phyloP scores from a whole-genome alignment of 2,797 vertebrate species.

The Malacoctenus gilli region DNA sequence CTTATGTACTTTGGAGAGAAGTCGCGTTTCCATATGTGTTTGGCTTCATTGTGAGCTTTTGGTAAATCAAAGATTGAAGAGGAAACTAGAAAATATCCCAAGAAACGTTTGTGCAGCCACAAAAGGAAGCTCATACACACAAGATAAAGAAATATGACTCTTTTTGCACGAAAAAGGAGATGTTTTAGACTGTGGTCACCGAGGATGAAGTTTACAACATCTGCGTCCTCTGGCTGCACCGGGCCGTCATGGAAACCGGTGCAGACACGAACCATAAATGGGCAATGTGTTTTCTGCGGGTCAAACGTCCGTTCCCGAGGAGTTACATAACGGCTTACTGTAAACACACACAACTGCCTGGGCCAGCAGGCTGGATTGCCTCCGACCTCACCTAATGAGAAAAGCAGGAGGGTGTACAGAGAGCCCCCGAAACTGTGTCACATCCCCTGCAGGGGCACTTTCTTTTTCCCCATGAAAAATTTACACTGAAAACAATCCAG shows the following conservation, averaged over 20 bases:
- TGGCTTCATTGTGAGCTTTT: too few relatives aligned
- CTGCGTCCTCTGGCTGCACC: neutral
- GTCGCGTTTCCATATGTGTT: too few relatives aligned
- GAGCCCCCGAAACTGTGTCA: neutral
- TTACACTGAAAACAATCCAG: too few relatives aligned
- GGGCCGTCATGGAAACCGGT: slow-evolving; percentile 59
- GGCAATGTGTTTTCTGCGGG: slow-evolving; percentile 43
- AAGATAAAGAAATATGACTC: neutral
- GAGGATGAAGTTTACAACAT: slow-evolving; percentile 29
- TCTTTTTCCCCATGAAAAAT: too few relatives aligned
- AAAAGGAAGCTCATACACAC: neutral
- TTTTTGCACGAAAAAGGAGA: slow-evolving; percentile 1
- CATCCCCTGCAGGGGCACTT: neutral
- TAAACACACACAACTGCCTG: slow-evolving; percentile 50
- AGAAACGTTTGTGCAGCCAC: too few relatives aligned
- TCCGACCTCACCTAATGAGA: slow-evolving; percentile 29
- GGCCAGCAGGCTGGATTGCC: slow-evolving; percentile 4
- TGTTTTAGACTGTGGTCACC: neutral
- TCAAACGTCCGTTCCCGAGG: slow-evolving; percentile 31
- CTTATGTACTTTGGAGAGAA: too few relatives aligned
- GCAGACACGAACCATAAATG: slow-evolving; percentile 64
- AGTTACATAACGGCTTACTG: slow-evolving; percentile 53
- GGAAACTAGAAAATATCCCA: too few relatives aligned
- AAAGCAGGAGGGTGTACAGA: slow-evolving; percentile 10
- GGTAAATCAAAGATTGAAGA: too few relatives aligned